phyloP scores from a whole-genome alignment of 2,888 invertebrate genomes.

The Hanleya hanleyi region DNA sequence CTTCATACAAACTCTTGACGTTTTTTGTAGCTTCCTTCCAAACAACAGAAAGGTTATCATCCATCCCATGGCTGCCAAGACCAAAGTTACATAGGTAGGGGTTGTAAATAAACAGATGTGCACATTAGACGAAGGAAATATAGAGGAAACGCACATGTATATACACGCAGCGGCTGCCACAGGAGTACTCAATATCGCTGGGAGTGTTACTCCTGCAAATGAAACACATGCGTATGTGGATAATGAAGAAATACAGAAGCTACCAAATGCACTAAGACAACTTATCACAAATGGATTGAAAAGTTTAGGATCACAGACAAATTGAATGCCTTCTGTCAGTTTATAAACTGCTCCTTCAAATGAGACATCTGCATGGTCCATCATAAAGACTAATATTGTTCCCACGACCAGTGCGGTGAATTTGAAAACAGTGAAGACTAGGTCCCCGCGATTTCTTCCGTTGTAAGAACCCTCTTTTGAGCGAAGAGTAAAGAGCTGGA shows the following conservation, averaged over 20 bases:
- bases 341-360: slow-evolving; percentile 25
- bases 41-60: not conserved
- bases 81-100: slow-evolving; percentile 22
- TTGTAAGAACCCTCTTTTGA: slow-evolving; percentile 29
- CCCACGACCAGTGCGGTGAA: slow-evolving; percentile 25
- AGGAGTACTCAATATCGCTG: slow-evolving; percentile 33
- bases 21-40: slow-evolving; percentile 3
- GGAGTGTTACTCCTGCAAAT: slow-evolving; percentile 32
- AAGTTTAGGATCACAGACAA: slow-evolving; percentile 14
- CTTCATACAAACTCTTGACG: slow-evolving; percentile 38
- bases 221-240: slow-evolving; percentile 36
- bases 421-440: slow-evolving; percentile 38
- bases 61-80: slow-evolving; percentile 17
- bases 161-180: slow-evolving; percentile 25
- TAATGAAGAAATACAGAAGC: slow-evolving; percentile 30
- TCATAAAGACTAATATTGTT: slow-evolving; percentile 27
- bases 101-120: not conserved
- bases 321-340: slow-evolving; percentile 30
- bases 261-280: slow-evolving; percentile 26
- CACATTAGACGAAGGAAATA: not conserved
- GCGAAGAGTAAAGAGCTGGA: slow-evolving; percentile 35
- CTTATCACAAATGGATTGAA: slow-evolving; percentile 31
- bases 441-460: slow-evolving; percentile 36
- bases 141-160: slow-evolving; percentile 21
- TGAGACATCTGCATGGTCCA: slow-evolving; percentile 13